Base-by-base conservation (phyloP, 1,140 invertebrate genomes). In the Zaprionus ghesquierei region DNA sequence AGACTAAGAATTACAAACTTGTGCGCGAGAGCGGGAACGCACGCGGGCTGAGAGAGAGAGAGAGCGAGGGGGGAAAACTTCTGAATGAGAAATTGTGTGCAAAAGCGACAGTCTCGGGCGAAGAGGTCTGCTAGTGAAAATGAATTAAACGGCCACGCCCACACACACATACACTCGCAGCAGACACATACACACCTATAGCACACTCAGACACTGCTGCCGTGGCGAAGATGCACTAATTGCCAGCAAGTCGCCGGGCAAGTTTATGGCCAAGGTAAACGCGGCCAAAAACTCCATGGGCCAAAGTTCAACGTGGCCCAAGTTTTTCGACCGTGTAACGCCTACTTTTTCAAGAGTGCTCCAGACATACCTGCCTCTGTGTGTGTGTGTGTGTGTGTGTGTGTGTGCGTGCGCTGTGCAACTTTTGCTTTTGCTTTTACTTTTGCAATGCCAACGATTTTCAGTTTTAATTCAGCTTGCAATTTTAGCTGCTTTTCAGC, bases 1-100 rank as follows among this genome's bases (percentile, higher is more conserved):
- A 80, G 84, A 81, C 84, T 78, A 87, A 89, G 84, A 87, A 87
- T 87, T 87, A 89, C 84, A 87, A 87, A 87, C 84, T 87, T 84
- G 79, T 74, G 58, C 70, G 73, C 64, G 51, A 27, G 38, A 54
- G 59, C 6, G 22, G 15, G 49, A 22, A n/a, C n/a, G n/a, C n/a
- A n/a, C n/a, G n/a, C n/a, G n/a, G n/a, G n/a, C n/a, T n/a, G 23
- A 12, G 13, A 27, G 2, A n/a, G 20, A 38, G 6, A 5, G 22
- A 22, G 69, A 58, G 79, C 53, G 33, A 46, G 53, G 25, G 59
- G 29, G 15, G 54, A 64, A 81, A 87, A 82, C 76, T 86, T 89
- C 78, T 81, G 79, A 87, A 87, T 87, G 84, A 84, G 84, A 87
- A 87, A 87, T 87, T 87, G 84, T 87, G 84, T 87, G 84, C 79